Evolutionary conservation across 2,888 invertebrate species (phyloP), one percentile per base, ranked within the genome.

Genomic region (Agrotis puta): DNA sequence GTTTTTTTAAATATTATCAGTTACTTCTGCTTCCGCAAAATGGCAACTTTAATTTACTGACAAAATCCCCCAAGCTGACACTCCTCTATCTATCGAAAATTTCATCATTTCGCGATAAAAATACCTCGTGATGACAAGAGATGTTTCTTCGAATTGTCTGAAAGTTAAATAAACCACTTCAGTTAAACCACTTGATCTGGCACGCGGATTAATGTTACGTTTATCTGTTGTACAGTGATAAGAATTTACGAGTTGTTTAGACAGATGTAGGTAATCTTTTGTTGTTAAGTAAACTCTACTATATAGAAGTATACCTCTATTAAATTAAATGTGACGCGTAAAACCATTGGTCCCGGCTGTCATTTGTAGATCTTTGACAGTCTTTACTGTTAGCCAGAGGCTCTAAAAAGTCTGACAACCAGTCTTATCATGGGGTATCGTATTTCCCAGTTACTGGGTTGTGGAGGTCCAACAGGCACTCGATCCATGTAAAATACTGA

Each of bases 171-270:
- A 65, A 27, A 78, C 27, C 39, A 58, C 61, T 70, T 13, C 78
- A 77, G 14, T n/a, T n/a, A 48, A 65, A 59, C 64, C 65, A 63
- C 57, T 82, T 63, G 79, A 65, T 54, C 43, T 61, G 48, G 65
- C 67, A 74, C 50, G 74, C 22, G 57, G 75, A 83, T 83, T 83
- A 83, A 63, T 53, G 20, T 65, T 47, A 79, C 54, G 58, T 64
- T 73, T 79, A 83, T 79, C 67, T 72, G 48, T 24, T 24, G 47
- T 53, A 57, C 48, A 6, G 14, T 54, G 79, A 83, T 79, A 79
- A 83, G 81, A 74, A 68, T 83, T 79, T 83, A 79, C 62, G 68
- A 83, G 81, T 33, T 63, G 65, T 61, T 83, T 65, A 83, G 9
- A 65, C 18, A 39, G 39, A 39, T 39, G 39, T 39, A 39, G 39